Percentiles rank a stretch among this genome's conserved stretches.
These are phyloP conservation scores for Dasysyrphus tricinctus DNA, from an alignment of 2,888 invertebrate species.

Conservation along the genomic window DNA sequence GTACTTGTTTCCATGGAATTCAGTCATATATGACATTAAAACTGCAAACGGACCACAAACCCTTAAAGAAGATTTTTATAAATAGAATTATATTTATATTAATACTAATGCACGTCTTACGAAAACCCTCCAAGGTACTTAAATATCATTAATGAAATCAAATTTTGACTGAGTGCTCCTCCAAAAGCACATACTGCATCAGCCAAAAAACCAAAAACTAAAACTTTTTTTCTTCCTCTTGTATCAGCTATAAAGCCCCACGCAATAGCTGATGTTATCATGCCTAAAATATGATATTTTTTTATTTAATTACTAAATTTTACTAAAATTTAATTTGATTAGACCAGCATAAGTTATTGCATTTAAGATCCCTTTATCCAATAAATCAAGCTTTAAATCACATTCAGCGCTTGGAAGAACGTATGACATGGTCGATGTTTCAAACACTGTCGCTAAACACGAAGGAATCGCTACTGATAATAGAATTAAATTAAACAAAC, in stretches of 20 bases:
- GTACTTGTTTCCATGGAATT: slow-evolving; percentile 88
- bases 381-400: slow-evolving; percentile 87
- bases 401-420: slow-evolving; percentile 91
- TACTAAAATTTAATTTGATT: slow-evolving; percentile 26
- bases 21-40: slow-evolving; percentile 88
- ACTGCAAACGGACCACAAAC: slow-evolving; percentile 90
- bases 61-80: slow-evolving; percentile 80
- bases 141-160: slow-evolving; percentile 87
- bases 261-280: slow-evolving; percentile 89
- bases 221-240: slow-evolving; percentile 87
- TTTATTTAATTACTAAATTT: neutral
- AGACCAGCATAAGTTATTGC: slow-evolving; percentile 89
- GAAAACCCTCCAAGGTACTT: slow-evolving; percentile 90
- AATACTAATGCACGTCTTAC: slow-evolving; percentile 84
- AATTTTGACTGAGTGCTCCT: slow-evolving; percentile 87
- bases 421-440: slow-evolving; percentile 89
- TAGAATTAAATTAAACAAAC: slow-evolving; percentile 88
- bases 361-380: slow-evolving; percentile 89
- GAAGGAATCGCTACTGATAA: slow-evolving; percentile 86
- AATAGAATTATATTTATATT: neutral
- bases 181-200: slow-evolving; percentile 87
- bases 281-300: slow-evolving; percentile 84
- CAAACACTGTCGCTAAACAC: slow-evolving; percentile 88
- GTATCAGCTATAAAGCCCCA: slow-evolving; percentile 92
- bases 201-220: slow-evolving; percentile 87